phyloP scores from a whole-genome alignment of 2,888 invertebrate species.

The Carcina quercana region DNA sequence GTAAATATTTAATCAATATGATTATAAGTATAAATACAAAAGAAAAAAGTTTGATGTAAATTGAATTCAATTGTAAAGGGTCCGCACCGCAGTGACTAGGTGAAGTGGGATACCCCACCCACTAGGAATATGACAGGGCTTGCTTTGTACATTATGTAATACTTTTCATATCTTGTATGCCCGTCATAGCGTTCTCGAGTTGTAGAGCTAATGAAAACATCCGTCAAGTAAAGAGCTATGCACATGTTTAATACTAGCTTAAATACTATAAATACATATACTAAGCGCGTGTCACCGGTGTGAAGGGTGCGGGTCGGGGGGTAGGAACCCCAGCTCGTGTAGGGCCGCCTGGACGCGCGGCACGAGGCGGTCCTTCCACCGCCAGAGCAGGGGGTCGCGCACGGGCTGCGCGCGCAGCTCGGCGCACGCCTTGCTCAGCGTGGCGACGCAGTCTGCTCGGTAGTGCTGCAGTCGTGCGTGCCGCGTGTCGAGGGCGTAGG shows the following conservation, averaged over 20 bases:
- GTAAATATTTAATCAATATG: too few species aligned
- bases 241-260: slow-evolving; percentile 49
- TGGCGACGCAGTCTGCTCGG: slow-evolving; percentile 92
- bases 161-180: too few species aligned
- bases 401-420: slow-evolving; percentile 88
- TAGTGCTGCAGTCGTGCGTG: slow-evolving; percentile 96
- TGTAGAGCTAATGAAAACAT: too few species aligned
- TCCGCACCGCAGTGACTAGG: too few species aligned
- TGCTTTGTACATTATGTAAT: too few species aligned
- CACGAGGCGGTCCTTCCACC: slow-evolving; percentile 85
- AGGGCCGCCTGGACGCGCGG: slow-evolving; percentile 81
- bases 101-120: too few species aligned
- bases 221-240: too few species aligned
- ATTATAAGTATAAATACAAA: too few species aligned
- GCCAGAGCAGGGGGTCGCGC: slow-evolving; percentile 91
- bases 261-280: slow-evolving; percentile 6
- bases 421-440: slow-evolving; percentile 87
- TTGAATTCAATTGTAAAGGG: too few species aligned
- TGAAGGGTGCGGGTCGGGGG: slow-evolving; percentile 36
- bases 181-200: too few species aligned
- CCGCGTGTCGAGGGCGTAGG: slow-evolving; percentile 86
- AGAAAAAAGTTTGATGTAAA: too few species aligned
- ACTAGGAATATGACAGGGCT: too few species aligned
- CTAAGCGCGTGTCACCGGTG: slow-evolving; percentile 9
- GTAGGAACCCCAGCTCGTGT: slow-evolving; percentile 81